phyloP scores from a whole-genome alignment of 2,797 vertebrate species.

The Sebastes oblongus region DNA sequence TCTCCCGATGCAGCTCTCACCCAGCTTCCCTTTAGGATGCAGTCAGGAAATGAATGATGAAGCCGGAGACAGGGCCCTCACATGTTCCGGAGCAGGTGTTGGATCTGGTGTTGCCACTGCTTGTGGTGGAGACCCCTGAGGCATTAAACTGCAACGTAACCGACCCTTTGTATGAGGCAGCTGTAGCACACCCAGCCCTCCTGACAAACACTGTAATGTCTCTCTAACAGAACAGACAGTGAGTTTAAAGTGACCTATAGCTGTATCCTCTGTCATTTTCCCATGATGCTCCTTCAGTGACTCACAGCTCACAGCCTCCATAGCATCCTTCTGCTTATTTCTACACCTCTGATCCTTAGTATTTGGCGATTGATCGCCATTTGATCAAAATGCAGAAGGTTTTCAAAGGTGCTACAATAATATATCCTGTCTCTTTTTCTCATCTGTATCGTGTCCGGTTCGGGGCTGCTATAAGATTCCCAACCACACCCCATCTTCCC shows the following conservation, averaged over 20 bases:
- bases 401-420: background rate
- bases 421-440: background rate
- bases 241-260: background rate
- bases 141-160: conserved; percentile 12
- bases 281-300: background rate
- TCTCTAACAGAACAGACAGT: background rate
- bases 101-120: background rate
- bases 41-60: conserved; percentile 64
- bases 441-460: conserved; percentile 18
- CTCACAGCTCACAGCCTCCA: background rate
- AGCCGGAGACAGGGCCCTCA: background rate
- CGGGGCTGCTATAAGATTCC: conserved; percentile 51
- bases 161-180: conserved; percentile 4
- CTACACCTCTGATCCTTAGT: background rate
- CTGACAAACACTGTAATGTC: background rate
- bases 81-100: conserved; percentile 23
- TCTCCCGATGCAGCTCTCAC: conserved; percentile 53
- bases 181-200: conserved; percentile 14
- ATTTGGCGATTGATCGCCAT: background rate
- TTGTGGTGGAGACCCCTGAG: conserved; percentile 18
- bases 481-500: conserved; percentile 75
- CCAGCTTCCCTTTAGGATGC: conserved; percentile 51
- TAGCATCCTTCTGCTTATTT: background rate
- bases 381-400: background rate
- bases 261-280: background rate